phyloP scores from a whole-genome alignment of 1,140 invertebrate species.

The Conus betulinus region DNA sequence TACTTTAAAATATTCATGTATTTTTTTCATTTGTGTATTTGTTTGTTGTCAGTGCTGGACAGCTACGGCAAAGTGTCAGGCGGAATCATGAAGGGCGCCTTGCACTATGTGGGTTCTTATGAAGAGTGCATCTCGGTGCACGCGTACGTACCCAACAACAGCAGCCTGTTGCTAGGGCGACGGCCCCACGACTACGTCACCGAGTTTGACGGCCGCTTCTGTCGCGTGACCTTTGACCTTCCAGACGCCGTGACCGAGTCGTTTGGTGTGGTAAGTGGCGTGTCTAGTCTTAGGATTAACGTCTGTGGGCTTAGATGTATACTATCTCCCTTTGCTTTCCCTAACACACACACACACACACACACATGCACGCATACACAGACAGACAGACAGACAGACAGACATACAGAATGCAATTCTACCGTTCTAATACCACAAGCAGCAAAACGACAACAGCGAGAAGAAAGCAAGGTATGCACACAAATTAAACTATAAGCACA shows the following conservation, averaged over 20 bases:
- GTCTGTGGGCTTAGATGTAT: too few relatives aligned
- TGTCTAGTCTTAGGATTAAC: too few relatives aligned
- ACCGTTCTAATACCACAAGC: too few relatives aligned
- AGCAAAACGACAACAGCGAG: too few relatives aligned
- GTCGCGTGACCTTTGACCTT: constrained; percentile 45
- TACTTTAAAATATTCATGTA: not conserved
- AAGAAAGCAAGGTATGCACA: too few relatives aligned
- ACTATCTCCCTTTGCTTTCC: too few relatives aligned
- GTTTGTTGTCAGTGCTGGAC: constrained; percentile 61
- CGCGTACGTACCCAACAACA: constrained; percentile 34
- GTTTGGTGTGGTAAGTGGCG: constrained; percentile 31
- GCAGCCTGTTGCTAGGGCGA: constrained; percentile 30
- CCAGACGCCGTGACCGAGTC: constrained; percentile 29
- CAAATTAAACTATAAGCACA: too few relatives aligned
- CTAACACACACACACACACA: too few relatives aligned
- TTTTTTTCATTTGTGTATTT: not conserved
- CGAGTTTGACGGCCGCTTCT: constrained; percentile 46
- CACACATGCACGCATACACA: too few relatives aligned
- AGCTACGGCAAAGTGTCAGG: constrained; percentile 67
- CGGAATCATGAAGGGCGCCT: constrained; percentile 68
- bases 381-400: too few relatives aligned
- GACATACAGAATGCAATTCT: too few relatives aligned
- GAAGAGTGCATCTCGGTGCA: constrained; percentile 65
- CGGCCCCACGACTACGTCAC: constrained; percentile 20
- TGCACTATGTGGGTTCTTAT: constrained; percentile 69